Percentiles rank a stretch among this genome's conserved stretches.
Evolutionary conservation across 2,888 invertebrate species (phyloP).

Genomic region (Carabus problematicus): DNA sequence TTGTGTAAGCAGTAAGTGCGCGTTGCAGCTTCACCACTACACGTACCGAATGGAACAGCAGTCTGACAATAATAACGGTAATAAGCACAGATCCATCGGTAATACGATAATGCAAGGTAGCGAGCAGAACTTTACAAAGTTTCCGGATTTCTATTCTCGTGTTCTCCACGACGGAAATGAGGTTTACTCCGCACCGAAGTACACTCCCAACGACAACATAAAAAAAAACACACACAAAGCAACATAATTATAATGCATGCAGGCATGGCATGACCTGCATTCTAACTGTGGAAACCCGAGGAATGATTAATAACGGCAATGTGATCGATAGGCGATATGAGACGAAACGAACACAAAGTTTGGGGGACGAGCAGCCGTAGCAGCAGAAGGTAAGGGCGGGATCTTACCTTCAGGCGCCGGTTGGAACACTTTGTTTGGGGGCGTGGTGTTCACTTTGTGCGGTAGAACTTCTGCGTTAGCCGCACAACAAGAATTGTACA

Average conservation of each 20-base stretch:
- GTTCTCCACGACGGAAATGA: constrained; percentile 26
- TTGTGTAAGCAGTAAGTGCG: no score
- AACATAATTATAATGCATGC: constrained; percentile 41
- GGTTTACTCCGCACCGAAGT: constrained; percentile 33
- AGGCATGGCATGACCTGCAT: constrained; percentile 42
- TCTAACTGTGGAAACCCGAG: constrained; percentile 31
- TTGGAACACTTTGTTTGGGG: constrained; percentile 70
- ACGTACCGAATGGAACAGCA: no score
- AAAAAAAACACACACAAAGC: constrained; percentile 30
- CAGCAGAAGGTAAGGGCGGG: constrained; percentile 16
- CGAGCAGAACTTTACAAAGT: constrained; percentile 1
- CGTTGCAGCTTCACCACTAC: no score
- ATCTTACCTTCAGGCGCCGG: constrained; percentile 61
- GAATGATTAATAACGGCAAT: constrained; percentile 37
- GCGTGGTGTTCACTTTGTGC: constrained; percentile 70
- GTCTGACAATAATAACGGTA: no score
- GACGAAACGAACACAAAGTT: constrained; percentile 15
- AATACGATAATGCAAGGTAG: neutral
- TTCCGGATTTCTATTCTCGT: constrained; percentile 6
- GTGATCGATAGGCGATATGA: constrained; percentile 27
- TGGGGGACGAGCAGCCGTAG: constrained; percentile 4
- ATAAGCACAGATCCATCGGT: neutral
- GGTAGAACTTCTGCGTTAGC: constrained; percentile 52
- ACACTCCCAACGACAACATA: constrained; percentile 30
- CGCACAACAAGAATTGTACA: constrained; percentile 14